Conservation (phyloP, 1,140 invertebrate species). For the Polypedilum pembai region DNA sequence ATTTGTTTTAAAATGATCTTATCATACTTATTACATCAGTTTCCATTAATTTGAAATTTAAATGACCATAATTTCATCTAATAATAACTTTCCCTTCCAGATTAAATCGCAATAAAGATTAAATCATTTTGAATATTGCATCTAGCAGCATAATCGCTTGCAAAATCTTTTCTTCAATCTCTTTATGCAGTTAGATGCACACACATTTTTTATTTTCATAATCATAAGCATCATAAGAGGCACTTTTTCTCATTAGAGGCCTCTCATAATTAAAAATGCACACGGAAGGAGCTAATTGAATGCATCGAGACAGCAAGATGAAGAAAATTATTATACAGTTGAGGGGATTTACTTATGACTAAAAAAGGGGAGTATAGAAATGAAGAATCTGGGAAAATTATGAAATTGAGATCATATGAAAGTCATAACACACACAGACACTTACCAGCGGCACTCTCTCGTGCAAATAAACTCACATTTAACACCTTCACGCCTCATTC, state of each 20-base stretch:
- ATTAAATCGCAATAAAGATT: too few species aligned
- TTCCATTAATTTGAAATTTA: too few species aligned
- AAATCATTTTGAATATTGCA: too few species aligned
- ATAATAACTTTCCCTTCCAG: too few species aligned
- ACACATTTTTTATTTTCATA: background rate
- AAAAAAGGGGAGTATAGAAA: background rate
- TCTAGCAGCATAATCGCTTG: background rate
- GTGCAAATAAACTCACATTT: conserved; percentile 12
- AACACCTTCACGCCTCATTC: conserved; percentile 10
- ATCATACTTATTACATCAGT: too few species aligned
- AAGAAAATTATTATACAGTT: background rate
- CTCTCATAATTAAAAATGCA: conserved; percentile 2
- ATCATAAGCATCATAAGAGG: background rate
- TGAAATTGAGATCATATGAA: background rate
- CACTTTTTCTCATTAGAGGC: conserved; percentile 3
- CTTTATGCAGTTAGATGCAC: conserved; percentile 2
- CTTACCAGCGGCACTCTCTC: background rate
- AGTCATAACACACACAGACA: background rate
- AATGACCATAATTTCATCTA: too few species aligned
- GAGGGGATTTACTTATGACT: background rate
- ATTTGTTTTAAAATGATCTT: too few species aligned
- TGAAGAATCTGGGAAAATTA: background rate
- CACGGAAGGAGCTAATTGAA: background rate
- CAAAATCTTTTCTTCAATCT: too few species aligned
- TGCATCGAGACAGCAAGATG: background rate